Base-by-base conservation (phyloP, 2,113 vertebrate genomes). In the Takifugu flavidus region DNA sequence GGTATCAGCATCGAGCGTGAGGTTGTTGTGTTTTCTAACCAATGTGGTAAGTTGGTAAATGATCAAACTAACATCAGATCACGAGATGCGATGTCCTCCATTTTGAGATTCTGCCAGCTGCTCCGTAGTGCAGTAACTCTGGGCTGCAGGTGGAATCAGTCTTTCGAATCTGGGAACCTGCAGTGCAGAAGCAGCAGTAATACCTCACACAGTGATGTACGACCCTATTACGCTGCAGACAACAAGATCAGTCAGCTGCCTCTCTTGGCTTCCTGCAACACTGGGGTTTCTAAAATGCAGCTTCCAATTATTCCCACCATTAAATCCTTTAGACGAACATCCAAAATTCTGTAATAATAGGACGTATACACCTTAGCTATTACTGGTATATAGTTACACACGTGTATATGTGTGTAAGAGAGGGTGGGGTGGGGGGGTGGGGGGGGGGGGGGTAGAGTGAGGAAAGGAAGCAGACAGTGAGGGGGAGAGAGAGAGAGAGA, bases 101-200 rank as follows among this genome's bases (percentile, higher is more conserved):
- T 51, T 56, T 11, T 71, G 60, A 63, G 59, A 61, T 56, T 55
- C 67, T 46, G 49, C 56, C 57, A 74, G 67, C 70, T 74, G 77
- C 12, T 65, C 29, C 13, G 50, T 26, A 56, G 56, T 44, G 55
- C 67, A 56, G 67, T 64, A 27, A 60, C 59, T 70, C 49, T 5
- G 46, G 56, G 76, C 77, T 66, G 71, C 79, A 73, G 79, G 74
- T 82, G 79, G 74, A 80, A 74, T 80, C 58, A 59, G 69, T 78
- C 72, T 72, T 20, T 70, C 1, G 65, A 72, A 29, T 70, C 61
- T 49, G 70, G 66, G 66, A 51, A 64, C 76, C 77, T 63, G 73
- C 78, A 47, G 83, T 70, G 51, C 77, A 77, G 59, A 57, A 65
- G 59, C 74, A 67, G 55, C 81, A 78, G 69, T 75, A 79, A 79